A percentile compares a stretch with the other conserved stretches of the same genome.
These are phyloP conservation scores for Branchipolynoe longqiensis DNA, from an alignment of 2,888 invertebrate genomes.

Conservation along the genomic window DNA sequence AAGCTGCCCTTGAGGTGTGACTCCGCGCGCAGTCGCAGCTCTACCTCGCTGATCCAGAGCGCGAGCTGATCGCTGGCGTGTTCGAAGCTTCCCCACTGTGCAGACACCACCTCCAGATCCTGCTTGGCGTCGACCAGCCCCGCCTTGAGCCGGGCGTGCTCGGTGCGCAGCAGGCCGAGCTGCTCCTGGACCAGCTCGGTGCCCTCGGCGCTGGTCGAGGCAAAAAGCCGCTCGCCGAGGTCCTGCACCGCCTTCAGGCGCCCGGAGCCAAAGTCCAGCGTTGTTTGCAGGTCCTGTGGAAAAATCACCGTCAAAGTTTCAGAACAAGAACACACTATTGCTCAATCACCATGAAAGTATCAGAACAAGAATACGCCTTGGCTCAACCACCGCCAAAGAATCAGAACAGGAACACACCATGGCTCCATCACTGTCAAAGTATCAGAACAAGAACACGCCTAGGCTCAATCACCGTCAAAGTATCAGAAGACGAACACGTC, in stretches of 20 bases:
- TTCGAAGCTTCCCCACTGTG: slow-evolving; percentile 92
- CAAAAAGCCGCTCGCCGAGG: slow-evolving; percentile 94
- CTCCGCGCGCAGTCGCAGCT: slow-evolving; percentile 91
- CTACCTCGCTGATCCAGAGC: slow-evolving; percentile 89
- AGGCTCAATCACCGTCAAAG: no score
- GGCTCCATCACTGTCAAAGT: no score
- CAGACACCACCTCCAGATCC: slow-evolving; percentile 88
- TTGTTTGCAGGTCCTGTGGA: slow-evolving; percentile 94
- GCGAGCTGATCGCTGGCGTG: slow-evolving; percentile 88
- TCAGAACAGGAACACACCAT: no score
- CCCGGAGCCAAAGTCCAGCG: slow-evolving; percentile 95
- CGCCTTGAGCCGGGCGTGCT: slow-evolving; percentile 92
- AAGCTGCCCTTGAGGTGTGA: slow-evolving; percentile 93
- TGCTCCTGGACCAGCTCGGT: slow-evolving; percentile 95
- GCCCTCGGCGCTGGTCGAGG: slow-evolving; percentile 94
- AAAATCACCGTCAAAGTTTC: no score
- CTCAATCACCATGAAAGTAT: no score
- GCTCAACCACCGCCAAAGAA: no score
- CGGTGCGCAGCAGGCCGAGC: slow-evolving; percentile 92
- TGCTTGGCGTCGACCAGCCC: slow-evolving; percentile 83
- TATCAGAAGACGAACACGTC: no score
- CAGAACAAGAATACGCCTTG: no score
- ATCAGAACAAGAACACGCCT: no score
- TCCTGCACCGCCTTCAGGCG: slow-evolving; percentile 88
- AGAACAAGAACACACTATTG: no score